Evolutionary conservation across 2,113 vertebrate species (phyloP).

Genomic region (Limanda limanda): DNA sequence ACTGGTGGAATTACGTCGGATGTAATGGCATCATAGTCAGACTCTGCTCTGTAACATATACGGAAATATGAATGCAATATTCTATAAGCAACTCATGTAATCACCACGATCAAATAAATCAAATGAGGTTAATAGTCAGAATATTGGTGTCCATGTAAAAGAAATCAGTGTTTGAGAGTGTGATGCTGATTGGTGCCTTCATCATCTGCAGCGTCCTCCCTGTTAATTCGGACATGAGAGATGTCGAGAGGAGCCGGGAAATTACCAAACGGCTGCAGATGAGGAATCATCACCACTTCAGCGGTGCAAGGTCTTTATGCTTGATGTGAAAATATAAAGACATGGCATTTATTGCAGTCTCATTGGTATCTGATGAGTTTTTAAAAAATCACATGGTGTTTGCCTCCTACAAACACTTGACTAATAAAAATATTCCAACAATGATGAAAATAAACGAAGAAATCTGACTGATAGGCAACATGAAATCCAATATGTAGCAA

Average conservation of each 20-base stretch:
- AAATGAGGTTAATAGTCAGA: neutral
- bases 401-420: conserved; percentile 7
- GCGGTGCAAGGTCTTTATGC: neutral
- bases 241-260: conserved; percentile 18
- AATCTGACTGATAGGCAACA: conserved; percentile 19
- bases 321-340: neutral
- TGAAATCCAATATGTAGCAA: conserved; percentile 45
- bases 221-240: conserved; percentile 28
- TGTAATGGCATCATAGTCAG: too few relatives aligned
- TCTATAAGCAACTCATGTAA: neutral
- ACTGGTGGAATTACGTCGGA: too few relatives aligned
- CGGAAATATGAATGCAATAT: neutral
- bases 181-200: conserved; percentile 21
- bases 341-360: neutral
- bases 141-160: neutral
- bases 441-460: conserved; percentile 33
- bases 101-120: neutral
- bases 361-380: neutral
- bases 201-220: conserved; percentile 17
- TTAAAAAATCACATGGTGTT: neutral
- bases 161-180: neutral
- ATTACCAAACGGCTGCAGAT: conserved; percentile 24
- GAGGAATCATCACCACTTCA: neutral
- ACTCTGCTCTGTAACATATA: too few relatives aligned
- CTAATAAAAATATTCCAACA: conserved; percentile 26